Base-by-base conservation (phyloP, 1,140 invertebrate species). In the Drosophila kikkawai region DNA sequence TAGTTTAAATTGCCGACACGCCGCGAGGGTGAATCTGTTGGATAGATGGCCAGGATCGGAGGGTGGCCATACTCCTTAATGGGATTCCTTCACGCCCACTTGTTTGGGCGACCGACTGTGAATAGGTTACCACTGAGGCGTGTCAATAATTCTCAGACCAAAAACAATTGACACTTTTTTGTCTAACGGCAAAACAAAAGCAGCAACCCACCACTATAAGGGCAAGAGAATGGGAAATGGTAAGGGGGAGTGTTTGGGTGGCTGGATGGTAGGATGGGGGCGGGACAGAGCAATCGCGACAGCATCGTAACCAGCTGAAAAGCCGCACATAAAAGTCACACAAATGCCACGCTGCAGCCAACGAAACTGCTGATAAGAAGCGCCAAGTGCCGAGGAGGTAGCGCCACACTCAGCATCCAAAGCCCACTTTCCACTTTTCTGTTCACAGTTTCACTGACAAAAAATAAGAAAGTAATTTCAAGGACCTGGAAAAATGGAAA, bases 41-140 rank as follows among this genome's bases (percentile, higher is more conserved):
- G 47, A 39, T 36, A 19, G 47, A 51, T 51, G 66, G 17, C 12
- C 15, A 41, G 59, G 67, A 44, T 73, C 53, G 66, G 42, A 45
- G 61, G 50, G 60, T 58, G 68, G 73, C 70, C 51, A 50, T 58
- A 61, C 71, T 80, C 64, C 51, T 55, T 91, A 92, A 92, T 92
- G 85, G 91, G 87, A 92, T 92, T 91, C 82, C 74, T 79, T 69
- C 64, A 91, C 91, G 87, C 91, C 91, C 91, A 92, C 91, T 92
- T 92, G 87, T 86, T 84, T 74, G 77, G 60, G 71, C 91, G 90
- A 71, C 85, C 86, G 74, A 83, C 91, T 91, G 84, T 92, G 84
- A 80, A 85, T 32, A 17, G 55, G 80, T 73, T 68, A 17, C 75
- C 85, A 73, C 56, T 78, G 85, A 84, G 77, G 77, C 84, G 84